Percentiles rank a stretch among this genome's conserved stretches.
Conservation (phyloP, 2,888 invertebrate genomes). For the Drosophila silvestris region DNA sequence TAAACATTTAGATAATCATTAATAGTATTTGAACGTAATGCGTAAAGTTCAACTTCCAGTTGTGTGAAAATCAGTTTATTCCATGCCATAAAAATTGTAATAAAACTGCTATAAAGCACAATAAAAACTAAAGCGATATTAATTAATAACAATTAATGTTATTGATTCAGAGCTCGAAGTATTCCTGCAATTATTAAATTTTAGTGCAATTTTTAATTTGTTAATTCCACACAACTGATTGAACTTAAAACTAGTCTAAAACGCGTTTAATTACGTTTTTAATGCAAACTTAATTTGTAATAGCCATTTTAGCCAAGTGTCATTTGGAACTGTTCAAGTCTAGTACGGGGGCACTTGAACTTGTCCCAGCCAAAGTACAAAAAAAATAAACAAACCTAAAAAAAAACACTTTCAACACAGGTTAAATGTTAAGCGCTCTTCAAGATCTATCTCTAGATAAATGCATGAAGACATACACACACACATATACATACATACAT, state of each 20-base stretch:
- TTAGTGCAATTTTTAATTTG: too few relatives aligned
- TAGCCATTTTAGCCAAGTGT: constrained; percentile 36
- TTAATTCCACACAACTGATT: background rate
- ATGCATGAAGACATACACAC: constrained; percentile 7
- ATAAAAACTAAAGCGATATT: background rate
- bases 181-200: background rate
- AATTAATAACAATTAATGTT: background rate
- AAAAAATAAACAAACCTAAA: constrained; percentile 16
- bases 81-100: background rate
- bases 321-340: constrained; percentile 34
- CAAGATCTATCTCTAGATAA: constrained; percentile 45
- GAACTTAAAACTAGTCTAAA: background rate
- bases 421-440: constrained; percentile 56
- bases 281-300: constrained; percentile 7
- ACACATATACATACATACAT: background rate
- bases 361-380: constrained; percentile 29
- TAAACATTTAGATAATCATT: background rate
- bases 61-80: background rate
- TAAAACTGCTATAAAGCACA: background rate
- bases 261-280: background rate
- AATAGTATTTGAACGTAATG: background rate
- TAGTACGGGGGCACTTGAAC: constrained; percentile 49
- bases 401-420: constrained; percentile 36
- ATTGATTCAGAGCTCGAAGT: background rate
- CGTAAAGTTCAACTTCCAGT: background rate